Conservation (phyloP, 2,888 invertebrate species). For the Synergus japonicus region DNA sequence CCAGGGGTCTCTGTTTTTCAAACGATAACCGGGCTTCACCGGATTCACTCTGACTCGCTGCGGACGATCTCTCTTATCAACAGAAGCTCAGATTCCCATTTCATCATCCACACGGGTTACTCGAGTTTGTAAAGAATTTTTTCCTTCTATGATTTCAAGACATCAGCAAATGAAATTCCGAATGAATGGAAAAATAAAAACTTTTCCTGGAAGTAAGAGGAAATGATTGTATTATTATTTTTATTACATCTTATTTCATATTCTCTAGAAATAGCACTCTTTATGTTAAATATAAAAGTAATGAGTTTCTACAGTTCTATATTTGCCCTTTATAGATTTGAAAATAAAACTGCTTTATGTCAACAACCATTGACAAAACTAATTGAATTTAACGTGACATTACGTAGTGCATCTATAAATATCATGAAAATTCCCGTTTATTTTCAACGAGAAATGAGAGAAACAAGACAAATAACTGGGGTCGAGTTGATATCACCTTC, state of each 20-base stretch:
- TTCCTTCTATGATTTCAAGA: too few species aligned
- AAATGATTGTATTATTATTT: neutral
- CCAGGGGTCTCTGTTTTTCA: slow-evolving; percentile 63
- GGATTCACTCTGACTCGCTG: slow-evolving; percentile 57
- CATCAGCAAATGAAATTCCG: too few species aligned
- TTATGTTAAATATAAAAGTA: neutral
- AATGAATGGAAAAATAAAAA: neutral
- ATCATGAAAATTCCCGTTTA: neutral
- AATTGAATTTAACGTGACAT: neutral
- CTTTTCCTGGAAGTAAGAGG: neutral
- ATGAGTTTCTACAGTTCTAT: neutral
- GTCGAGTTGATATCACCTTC: slow-evolving; percentile 13
- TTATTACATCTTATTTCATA: neutral
- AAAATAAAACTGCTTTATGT: neutral
- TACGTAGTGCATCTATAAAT: slow-evolving; percentile 10
- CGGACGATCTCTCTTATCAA: slow-evolving; percentile 1
- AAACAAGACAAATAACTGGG: slow-evolving; percentile 17
- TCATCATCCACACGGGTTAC: neutral
- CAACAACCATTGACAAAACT: neutral
- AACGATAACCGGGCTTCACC: slow-evolving; percentile 71
- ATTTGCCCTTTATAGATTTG: neutral
- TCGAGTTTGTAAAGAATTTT: neutral
- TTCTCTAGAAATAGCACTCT: fast-evolving
- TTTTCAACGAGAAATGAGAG: neutral
- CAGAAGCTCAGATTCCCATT: slow-evolving; percentile 7